These are phyloP conservation scores for Stictonetta naevosa DNA, from an alignment of 2,113 vertebrate species.

Conservation along the genomic window DNA sequence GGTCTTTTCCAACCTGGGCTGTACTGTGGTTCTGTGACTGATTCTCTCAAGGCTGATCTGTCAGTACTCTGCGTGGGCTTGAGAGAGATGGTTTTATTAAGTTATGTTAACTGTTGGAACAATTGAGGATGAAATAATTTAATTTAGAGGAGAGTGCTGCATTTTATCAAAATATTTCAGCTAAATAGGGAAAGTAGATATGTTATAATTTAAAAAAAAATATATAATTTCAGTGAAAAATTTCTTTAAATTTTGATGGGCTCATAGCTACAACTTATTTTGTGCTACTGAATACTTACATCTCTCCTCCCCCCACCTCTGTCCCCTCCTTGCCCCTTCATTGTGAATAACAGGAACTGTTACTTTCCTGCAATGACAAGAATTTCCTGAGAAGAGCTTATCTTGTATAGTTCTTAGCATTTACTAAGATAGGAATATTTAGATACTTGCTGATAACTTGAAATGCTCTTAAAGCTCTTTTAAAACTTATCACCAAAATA, in stretches of 20 bases:
- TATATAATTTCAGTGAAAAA: not conserved
- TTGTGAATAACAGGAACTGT: not conserved
- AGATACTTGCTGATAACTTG: not conserved
- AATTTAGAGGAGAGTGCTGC: not conserved
- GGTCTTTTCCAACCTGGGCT: not conserved
- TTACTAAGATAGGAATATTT: not conserved
- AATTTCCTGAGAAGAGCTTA: not conserved
- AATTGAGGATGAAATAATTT: not conserved
- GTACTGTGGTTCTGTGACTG: not conserved
- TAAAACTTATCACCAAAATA: not conserved
- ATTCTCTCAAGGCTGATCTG: not conserved
- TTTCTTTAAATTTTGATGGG: not conserved
- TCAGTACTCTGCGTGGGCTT: not conserved
- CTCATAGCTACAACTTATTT: not conserved
- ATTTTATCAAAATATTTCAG: not conserved
- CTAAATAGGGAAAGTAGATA: not conserved
- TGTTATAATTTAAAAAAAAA: not conserved
- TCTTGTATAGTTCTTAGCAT: not conserved
- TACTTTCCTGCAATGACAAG: not conserved
- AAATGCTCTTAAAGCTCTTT: not conserved
- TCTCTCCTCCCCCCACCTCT: fast-evolving
- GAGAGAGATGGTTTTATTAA: not conserved
- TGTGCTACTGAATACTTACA: not conserved
- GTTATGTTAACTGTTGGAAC: not conserved
- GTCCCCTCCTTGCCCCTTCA: fast-evolving